These are phyloP conservation scores for Genyomyrus donnyi DNA, from an alignment of 2,113 vertebrate species.

Conservation along the genomic window DNA sequence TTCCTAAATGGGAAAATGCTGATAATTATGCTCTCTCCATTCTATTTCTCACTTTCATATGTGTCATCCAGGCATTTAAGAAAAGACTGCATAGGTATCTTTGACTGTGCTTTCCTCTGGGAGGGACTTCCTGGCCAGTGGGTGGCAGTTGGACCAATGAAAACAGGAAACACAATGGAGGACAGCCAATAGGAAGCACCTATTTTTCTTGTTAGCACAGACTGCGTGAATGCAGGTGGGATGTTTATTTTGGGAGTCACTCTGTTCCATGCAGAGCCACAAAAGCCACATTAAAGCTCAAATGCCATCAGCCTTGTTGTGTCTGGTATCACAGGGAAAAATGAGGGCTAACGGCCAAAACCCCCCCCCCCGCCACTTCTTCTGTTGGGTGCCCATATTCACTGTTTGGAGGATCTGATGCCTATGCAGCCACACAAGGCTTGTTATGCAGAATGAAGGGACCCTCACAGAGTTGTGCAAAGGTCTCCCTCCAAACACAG, in stretches of 20 bases:
- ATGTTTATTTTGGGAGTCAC: slow-evolving; percentile 33
- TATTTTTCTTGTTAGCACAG: neutral
- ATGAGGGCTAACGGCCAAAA: neutral
- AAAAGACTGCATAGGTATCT: neutral
- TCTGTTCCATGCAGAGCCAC: slow-evolving; percentile 31
- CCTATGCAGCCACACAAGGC: neutral
- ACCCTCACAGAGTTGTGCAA: neutral
- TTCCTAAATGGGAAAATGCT: neutral
- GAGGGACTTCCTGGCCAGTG: neutral
- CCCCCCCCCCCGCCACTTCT: slow-evolving; percentile 6
- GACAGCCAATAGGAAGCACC: neutral
- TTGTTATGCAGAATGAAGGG: neutral
- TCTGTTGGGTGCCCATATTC: neutral
- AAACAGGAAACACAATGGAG: no score
- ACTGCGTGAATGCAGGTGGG: slow-evolving; percentile 10
- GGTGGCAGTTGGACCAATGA: neutral
- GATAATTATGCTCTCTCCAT: neutral
- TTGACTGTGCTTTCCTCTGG: neutral
- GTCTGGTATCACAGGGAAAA: neutral
- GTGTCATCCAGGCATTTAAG: neutral
- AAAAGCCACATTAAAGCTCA: slow-evolving; percentile 25
- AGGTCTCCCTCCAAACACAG: neutral
- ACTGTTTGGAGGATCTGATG: neutral
- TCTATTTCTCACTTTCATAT: neutral
- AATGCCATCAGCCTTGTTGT: slow-evolving; percentile 31